A percentile compares a stretch with the other conserved stretches of the same genome.
These are phyloP conservation scores for Brachionichthys hirsutus DNA, from an alignment of 2,113 vertebrate genomes.

Conservation along the genomic window DNA sequence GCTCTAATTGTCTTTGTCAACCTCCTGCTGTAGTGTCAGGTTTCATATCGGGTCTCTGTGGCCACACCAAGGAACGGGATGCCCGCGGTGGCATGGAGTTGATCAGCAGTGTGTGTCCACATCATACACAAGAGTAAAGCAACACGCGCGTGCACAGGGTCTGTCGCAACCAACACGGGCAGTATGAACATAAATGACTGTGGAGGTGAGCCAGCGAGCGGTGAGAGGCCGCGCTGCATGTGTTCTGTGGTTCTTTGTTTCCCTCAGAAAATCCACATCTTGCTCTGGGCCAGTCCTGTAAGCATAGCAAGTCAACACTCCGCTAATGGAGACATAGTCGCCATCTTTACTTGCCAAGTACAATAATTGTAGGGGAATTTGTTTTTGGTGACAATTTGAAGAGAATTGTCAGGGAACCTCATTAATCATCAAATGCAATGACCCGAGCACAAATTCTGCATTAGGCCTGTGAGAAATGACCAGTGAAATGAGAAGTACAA, in stretches of 20 bases:
- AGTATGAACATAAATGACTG: slow-evolving; percentile 50
- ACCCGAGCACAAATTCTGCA: slow-evolving; percentile 15
- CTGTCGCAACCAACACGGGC: slow-evolving; percentile 56
- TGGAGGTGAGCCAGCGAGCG: slow-evolving; percentile 59
- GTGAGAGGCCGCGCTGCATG: slow-evolving; percentile 50
- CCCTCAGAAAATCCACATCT: slow-evolving; percentile 38
- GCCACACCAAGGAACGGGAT: slow-evolving; percentile 53
- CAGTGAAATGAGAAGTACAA: slow-evolving; percentile 18
- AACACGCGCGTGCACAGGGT: slow-evolving; percentile 21
- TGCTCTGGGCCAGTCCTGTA: slow-evolving; percentile 49
- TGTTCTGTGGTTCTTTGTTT: slow-evolving; percentile 65
- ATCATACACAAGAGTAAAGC: slow-evolving; percentile 22
- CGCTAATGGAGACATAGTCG: slow-evolving; percentile 57
- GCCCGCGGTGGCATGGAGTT: slow-evolving; percentile 50
- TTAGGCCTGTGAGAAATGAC: slow-evolving; percentile 37
- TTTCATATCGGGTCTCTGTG: slow-evolving; percentile 67
- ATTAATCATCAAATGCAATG: slow-evolving; percentile 13
- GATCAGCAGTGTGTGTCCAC: slow-evolving; percentile 32
- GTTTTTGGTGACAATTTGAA: slow-evolving; percentile 31
- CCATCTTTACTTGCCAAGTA: slow-evolving; percentile 47
- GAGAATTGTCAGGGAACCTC: slow-evolving; percentile 23
- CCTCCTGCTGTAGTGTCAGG: slow-evolving; percentile 75
- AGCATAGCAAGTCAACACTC: slow-evolving; percentile 53
- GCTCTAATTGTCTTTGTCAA: slow-evolving; percentile 78
- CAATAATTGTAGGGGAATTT: slow-evolving; percentile 38